These are phyloP conservation scores for Mesorhabditis sp. DNA, from an alignment of 2,888 invertebrate species.

Conservation along the genomic window DNA sequence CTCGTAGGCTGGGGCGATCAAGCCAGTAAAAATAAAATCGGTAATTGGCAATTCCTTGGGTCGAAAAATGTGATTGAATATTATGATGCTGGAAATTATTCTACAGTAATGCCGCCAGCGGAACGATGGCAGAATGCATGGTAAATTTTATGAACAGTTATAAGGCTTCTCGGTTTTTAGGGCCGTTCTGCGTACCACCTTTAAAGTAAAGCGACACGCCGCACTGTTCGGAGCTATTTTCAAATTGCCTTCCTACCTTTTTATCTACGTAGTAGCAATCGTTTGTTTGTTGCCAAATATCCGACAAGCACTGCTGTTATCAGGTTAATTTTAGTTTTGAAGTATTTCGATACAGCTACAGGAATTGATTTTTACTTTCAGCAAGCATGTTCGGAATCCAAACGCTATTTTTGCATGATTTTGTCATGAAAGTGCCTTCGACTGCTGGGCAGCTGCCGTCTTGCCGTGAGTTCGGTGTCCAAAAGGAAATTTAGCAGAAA, in stretches of 20 bases:
- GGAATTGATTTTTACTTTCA: background rate
- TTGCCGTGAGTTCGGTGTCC: background rate
- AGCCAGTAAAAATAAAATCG: background rate
- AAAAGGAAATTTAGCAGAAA: too few species aligned
- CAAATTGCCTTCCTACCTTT: background rate
- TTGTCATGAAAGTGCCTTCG: background rate
- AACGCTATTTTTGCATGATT: background rate
- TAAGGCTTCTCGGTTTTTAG: background rate
- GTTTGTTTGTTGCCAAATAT: background rate
- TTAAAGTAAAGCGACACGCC: background rate
- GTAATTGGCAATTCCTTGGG: background rate
- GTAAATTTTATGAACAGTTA: background rate
- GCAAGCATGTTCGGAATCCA: background rate
- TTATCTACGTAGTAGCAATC: background rate
- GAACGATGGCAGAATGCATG: background rate
- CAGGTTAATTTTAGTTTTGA: background rate
- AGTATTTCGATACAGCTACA: background rate
- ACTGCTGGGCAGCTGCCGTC: background rate
- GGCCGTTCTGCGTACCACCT: background rate
- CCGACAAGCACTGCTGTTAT: background rate
- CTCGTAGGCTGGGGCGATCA: constrained; percentile 1
- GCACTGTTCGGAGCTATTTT: background rate
- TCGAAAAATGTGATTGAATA: background rate
- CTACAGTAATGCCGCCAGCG: background rate
- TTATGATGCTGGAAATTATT: background rate